A percentile compares a stretch with the other conserved stretches of the same genome.
phyloP scores from a whole-genome alignment of 2,888 invertebrate genomes.

The Ypsolopha sequella region DNA sequence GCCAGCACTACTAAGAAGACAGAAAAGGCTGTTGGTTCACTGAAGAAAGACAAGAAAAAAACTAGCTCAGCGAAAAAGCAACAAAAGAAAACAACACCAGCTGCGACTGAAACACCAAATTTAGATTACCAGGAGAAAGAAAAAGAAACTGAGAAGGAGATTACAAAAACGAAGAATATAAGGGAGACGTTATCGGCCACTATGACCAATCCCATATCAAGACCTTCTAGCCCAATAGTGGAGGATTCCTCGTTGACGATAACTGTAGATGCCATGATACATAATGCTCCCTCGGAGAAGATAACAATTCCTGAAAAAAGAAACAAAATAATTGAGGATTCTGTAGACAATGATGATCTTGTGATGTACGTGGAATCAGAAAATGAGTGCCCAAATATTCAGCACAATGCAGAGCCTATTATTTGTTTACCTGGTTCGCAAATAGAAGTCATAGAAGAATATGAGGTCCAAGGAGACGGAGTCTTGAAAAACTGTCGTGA shows the following conservation, averaged over 20 bases:
- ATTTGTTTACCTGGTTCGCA: not conserved
- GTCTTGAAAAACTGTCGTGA: not conserved
- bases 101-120: not conserved
- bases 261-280: not conserved
- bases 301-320: not conserved
- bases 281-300: not conserved
- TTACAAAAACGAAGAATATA: not conserved
- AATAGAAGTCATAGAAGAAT: not conserved
- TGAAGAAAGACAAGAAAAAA: not conserved
- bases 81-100: not conserved
- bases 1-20: too few species aligned
- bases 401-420: not conserved
- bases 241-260: not conserved
- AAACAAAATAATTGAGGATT: not conserved
- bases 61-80: not conserved
- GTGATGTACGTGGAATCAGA: not conserved
- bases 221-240: not conserved
- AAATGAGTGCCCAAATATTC: not conserved
- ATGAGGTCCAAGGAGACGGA: not conserved
- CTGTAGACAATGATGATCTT: not conserved
- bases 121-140: not conserved
- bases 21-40: too few species aligned
- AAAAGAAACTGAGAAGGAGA: not conserved
- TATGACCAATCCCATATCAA: not conserved
- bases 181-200: not conserved